Evolutionary conservation across 92 coral and sea anemone genomes (phyloP).

Genomic region (Bergia puertoricense): DNA sequence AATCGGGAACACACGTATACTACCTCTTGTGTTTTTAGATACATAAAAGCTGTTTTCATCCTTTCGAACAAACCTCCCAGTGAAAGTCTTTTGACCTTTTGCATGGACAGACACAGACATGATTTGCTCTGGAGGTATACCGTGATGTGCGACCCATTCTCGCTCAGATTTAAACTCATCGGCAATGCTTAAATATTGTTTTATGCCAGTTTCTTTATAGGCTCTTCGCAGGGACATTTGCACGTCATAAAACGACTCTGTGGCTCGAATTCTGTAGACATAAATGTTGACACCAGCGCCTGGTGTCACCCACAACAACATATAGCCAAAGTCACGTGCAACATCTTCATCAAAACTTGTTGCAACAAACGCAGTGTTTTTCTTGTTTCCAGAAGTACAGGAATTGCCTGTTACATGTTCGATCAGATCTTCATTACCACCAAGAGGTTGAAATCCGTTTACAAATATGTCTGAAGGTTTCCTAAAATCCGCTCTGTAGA

Average conservation of each 20-base stretch:
- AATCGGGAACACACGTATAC: background rate
- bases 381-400: background rate
- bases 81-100: background rate
- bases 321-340: background rate
- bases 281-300: background rate
- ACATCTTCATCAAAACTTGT: background rate
- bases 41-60: background rate
- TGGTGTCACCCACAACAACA: background rate
- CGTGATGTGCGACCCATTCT: background rate
- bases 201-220: background rate
- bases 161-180: background rate
- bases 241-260: background rate
- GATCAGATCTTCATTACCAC: background rate
- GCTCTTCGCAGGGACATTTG: background rate
- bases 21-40: background rate
- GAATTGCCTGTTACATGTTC: background rate
- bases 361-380: background rate
- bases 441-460: background rate
- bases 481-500: too few species aligned
- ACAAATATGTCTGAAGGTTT: too few species aligned
- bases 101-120: background rate
- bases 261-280: background rate
- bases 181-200: background rate
- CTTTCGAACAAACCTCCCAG: background rate
- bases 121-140: background rate